A percentile compares a stretch with the other conserved stretches of the same genome.
phyloP scores from a whole-genome alignment of 2,888 invertebrate species.

The Stenoptilia bipunctidactyla region DNA sequence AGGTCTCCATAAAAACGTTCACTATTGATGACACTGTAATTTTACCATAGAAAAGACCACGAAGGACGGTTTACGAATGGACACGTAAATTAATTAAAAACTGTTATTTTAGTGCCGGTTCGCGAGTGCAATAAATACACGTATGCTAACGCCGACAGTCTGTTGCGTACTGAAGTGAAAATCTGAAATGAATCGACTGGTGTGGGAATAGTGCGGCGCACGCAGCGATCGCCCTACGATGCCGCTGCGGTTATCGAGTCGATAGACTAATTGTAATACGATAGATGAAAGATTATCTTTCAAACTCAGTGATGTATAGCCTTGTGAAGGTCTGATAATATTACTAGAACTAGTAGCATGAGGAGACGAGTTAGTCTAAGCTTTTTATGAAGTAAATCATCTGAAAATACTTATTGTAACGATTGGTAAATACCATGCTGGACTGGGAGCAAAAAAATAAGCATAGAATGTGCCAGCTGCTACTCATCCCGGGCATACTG shows the following conservation, averaged over 20 bases:
- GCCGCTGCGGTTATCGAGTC: slow-evolving; percentile 42
- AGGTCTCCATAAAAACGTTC: slow-evolving; percentile 16
- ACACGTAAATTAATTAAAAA: slow-evolving; percentile 38
- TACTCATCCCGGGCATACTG: too few relatives aligned
- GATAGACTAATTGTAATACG: slow-evolving; percentile 30
- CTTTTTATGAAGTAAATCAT: too few relatives aligned
- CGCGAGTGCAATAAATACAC: slow-evolving; percentile 23
- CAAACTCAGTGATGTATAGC: not conserved
- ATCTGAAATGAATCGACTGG: slow-evolving; percentile 25
- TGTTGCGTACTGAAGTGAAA: slow-evolving; percentile 51
- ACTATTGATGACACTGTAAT: slow-evolving; percentile 17
- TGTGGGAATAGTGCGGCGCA: slow-evolving; percentile 50
- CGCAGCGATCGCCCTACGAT: slow-evolving; percentile 24
- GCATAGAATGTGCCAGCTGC: too few relatives aligned
- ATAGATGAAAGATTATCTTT: slow-evolving; percentile 1
- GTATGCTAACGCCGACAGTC: slow-evolving; percentile 30
- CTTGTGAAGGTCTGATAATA: too few relatives aligned
- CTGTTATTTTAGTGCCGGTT: slow-evolving; percentile 32
- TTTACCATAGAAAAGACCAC: slow-evolving; percentile 29
- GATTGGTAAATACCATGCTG: too few relatives aligned
- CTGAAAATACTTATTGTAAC: too few relatives aligned
- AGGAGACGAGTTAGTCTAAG: too few relatives aligned
- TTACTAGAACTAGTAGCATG: too few relatives aligned
- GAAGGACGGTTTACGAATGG: slow-evolving; percentile 39
- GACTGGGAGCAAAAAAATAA: too few relatives aligned